Base-by-base conservation (phyloP, 2,888 invertebrate species). In the Erebia epiphron region DNA sequence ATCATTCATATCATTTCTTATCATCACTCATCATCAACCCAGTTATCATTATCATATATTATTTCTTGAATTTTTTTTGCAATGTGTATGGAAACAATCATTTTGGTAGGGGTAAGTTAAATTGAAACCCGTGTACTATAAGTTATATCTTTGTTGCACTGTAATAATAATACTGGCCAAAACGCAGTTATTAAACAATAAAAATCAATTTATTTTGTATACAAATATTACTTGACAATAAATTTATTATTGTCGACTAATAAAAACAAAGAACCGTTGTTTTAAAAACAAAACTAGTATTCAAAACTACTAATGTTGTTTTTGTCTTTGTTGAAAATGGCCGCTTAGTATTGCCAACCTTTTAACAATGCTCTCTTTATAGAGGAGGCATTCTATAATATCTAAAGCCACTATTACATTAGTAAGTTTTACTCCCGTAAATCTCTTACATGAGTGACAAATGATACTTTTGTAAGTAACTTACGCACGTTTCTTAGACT, bases 121-220 rank as follows among this genome's bases (percentile, higher is more conserved):
- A 50, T 26, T 64, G 64, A 41, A 46, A 60, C 60, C 26, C n/a
- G n/a, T 61, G 46, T 49, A 58, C 54, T 21, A 43, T 43, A 18
- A 56, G 49, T 21, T 57, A 69, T 11, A n/a, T 63, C 46, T 50
- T 41, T 60, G 26, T 65, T 52, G 58, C 62, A 49, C 54, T 62
- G 41, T 64, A 41, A 52, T 18, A 57, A 46, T 58, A 57, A 35
- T 63, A 62, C 68, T 43, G 67, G 72, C 72, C 72, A 72, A 72
- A 72, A 67, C 64, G 5, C 64, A 64, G 65, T 21, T 21, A 21
- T 14, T 49, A 9, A 46, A 62, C 46, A 49, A 61, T 46, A 57
- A 21, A 18, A 49, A 62, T 9, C 8, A 49, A 18, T 62, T 49
- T 21, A 46, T 46, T 5, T 61, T 61, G 46, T 46, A 61, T 18